A percentile compares a stretch with the other conserved stretches of the same genome.
These are phyloP conservation scores for Papilio polytes DNA, from an alignment of 1,140 invertebrate species.

Conservation along the genomic window DNA sequence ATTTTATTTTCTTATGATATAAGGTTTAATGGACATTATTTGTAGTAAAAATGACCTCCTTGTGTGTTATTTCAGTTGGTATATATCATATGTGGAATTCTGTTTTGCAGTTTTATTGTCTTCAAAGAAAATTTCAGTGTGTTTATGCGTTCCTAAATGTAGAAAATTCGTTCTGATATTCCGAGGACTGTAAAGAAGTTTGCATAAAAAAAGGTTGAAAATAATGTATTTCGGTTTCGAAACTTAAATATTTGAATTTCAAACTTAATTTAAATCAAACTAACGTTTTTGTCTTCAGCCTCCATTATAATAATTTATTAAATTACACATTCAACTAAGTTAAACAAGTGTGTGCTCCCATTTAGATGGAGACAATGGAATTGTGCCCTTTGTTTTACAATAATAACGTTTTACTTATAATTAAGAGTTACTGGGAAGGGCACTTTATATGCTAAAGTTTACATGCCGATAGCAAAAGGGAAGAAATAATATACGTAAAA, in stretches of 20 bases:
- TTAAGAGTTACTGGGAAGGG: not conserved
- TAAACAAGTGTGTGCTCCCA: conserved; percentile 22
- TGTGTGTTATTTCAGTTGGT: no score
- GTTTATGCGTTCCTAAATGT: not conserved
- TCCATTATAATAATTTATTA: conserved; percentile 5
- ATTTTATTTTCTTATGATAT: not conserved
- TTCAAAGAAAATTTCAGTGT: no score
- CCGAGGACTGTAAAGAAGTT: not conserved
- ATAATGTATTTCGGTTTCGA: not conserved
- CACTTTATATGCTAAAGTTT: not conserved
- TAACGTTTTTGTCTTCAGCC: conserved; percentile 10
- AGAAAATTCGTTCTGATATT: not conserved
- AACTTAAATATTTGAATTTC: not conserved
- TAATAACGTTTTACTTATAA: conserved; percentile 17
- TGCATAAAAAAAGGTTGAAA: not conserved
- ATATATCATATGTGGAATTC: no score
- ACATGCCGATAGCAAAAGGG: not conserved
- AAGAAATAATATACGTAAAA: not conserved
- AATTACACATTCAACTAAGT: conserved; percentile 14
- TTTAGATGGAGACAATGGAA: conserved; percentile 4
- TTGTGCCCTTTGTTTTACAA: not conserved
- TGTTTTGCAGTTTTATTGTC: no score
- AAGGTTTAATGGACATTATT: not conserved
- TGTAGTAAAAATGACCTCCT: not conserved
- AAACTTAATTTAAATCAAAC: not conserved